Base-by-base conservation (phyloP, 2,888 invertebrate species). In the Marasmarcha lunaedactyla region DNA sequence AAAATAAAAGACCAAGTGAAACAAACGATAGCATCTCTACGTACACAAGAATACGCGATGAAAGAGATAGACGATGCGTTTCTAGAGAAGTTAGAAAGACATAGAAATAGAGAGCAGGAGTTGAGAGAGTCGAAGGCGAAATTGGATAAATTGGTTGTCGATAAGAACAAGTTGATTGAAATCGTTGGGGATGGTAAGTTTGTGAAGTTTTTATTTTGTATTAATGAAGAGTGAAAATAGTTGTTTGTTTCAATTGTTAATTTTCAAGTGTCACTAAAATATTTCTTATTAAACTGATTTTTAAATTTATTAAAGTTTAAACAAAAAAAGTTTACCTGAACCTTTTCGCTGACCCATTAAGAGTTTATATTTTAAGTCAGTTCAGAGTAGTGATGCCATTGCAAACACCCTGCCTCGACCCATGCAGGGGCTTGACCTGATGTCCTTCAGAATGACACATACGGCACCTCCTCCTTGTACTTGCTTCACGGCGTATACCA, bases 181-280 rank as follows among this genome's bases (percentile, higher is more conserved):
- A 76, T 72, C 44, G 71, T 74, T 41, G 86, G 85, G 27, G 76
- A 85, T 42, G 85, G 87, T 87, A 57, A 67, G 62, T 44, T 33
- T 4, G 11, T 35, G n/a, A n/a, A n/a, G n/a, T n/a, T n/a, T n/a
- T n/a, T n/a, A n/a, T n/a, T n/a, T n/a, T n/a, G n/a, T 25, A n/a
- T n/a, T n/a, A n/a, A n/a, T n/a, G n/a, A n/a, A n/a, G n/a, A n/a
- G n/a, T n/a, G 10, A 7, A 7, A 26, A 26, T 7, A 6, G 6
- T 26, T n/a, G 15, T 2, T 20, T 20, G 14, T 12, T 40, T 41
- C 20, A 12, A 39, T 35, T 14, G 7, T 37, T 35, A 7, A 14
- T 35, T 33, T 33, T n/a, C n/a, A n/a, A n/a, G n/a, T n/a, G n/a
- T n/a, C n/a, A n/a, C n/a, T n/a, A n/a, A n/a, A n/a, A n/a, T n/a